These are phyloP conservation scores for Premnoplex brunnescens DNA, from an alignment of 2,797 vertebrate genomes.

Conservation along the genomic window DNA sequence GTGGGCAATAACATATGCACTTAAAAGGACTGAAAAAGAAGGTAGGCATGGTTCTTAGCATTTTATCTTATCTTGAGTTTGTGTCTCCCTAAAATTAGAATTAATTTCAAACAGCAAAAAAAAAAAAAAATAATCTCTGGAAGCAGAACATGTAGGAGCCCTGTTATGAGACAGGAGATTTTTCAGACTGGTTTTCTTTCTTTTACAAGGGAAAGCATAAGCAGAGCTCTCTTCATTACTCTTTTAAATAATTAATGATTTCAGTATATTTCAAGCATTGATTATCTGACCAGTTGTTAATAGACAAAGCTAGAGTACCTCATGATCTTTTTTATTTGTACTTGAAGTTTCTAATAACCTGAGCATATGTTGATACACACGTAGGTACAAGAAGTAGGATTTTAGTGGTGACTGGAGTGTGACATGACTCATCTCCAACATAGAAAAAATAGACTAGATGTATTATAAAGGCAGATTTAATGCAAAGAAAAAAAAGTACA, in stretches of 20 bases:
- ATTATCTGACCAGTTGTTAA: constrained; percentile 37
- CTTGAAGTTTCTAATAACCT: constrained; percentile 36
- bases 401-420: constrained; percentile 47
- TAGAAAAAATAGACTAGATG: constrained; percentile 22
- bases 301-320: neutral
- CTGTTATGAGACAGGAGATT: constrained; percentile 21
- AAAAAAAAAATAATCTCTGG: constrained; percentile 6
- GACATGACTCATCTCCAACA: constrained; percentile 51
- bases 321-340: neutral
- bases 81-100: constrained; percentile 60
- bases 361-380: constrained; percentile 25
- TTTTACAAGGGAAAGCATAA: neutral
- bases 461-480: constrained; percentile 25
- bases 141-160: constrained; percentile 37
- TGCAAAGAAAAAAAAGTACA: neutral
- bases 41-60: constrained; percentile 51
- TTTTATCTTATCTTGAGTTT: constrained; percentile 53
- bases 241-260: constrained; percentile 36
- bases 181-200: neutral
- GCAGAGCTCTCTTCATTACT: constrained; percentile 9
- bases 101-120: constrained; percentile 41
- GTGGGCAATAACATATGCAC: constrained; percentile 69
- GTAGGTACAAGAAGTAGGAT: constrained; percentile 45
- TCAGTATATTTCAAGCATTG: constrained; percentile 24
- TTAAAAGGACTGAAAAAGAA: constrained; percentile 67